Base-by-base conservation (phyloP, 2,797 vertebrate genomes). In the Calcarius lapponicus region DNA sequence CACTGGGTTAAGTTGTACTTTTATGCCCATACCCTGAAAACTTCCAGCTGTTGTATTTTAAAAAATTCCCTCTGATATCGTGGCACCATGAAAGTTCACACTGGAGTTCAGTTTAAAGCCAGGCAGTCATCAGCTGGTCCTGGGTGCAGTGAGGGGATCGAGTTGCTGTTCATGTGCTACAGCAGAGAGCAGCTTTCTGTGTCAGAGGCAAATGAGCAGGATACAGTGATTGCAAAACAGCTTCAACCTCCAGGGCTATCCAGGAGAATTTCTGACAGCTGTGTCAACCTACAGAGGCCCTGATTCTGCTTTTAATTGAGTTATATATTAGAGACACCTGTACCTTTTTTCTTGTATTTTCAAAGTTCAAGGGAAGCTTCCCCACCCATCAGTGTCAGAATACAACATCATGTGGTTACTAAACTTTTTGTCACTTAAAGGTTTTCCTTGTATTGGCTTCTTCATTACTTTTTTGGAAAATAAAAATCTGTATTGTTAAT, bases 61-160 rank as follows among this genome's bases (percentile, higher is more conserved):
- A 29, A 86, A 94, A 90, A 73, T 80, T 81, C 47, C 84, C 61
- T 87, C 91, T 73, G 74, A 53, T 94, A 86, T 86, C 74, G 92
- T 89, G 86, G 88, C 88, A 93, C 47, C 25, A 14, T 95, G 95
- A 86, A 98, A 95, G 83, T 92, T 91, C 93, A 80, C 69, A 25
- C 78, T 86, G 90, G 80, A 95, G 94, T 83, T 86, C 79, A 80
- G 56, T 95, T 95, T 85, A 84, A 95, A 97, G 93, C 83, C 53
- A 53, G 72, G 92, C 82, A 92, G 50, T 79, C 85, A 66, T 81
- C 95, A 89, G 80, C 73, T 95, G 65, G 90, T 91, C 87, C 58
- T 36, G 83, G 81, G 66, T 72, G 48, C 75, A 60, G 70, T 7
- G 47, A 72, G 10, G 22, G 43, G 36, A 26, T 79, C 3, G 14